These are phyloP conservation scores for Mizuhopecten yessoensis DNA, from an alignment of 1,140 invertebrate genomes.

Conservation along the genomic window DNA sequence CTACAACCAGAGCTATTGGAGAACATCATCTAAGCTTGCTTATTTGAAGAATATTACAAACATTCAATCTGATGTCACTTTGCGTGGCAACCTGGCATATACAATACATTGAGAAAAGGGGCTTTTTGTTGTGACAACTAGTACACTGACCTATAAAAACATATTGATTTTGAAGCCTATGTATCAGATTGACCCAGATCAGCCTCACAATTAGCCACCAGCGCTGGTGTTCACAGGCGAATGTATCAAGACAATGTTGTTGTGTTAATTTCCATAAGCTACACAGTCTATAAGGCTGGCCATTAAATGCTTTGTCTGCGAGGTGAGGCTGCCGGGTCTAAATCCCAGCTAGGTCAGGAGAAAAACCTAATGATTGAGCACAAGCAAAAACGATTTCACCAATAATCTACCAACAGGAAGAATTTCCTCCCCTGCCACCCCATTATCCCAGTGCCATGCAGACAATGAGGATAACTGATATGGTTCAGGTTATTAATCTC, in stretches of 20 bases:
- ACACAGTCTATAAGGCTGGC: neutral
- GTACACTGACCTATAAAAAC: neutral
- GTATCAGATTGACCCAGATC: slow-evolving; percentile 4
- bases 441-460: neutral
- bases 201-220: neutral
- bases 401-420: neutral
- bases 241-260: neutral
- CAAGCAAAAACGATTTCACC: slow-evolving; percentile 2
- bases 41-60: no score
- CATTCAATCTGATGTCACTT: no score
- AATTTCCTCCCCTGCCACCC: neutral
- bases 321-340: neutral
- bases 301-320: slow-evolving; percentile 20
- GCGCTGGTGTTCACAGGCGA: neutral
- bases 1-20: no score
- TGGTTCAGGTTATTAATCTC: neutral
- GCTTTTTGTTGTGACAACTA: neutral
- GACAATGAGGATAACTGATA: neutral
- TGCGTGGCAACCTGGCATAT: no score
- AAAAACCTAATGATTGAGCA: slow-evolving; percentile 4
- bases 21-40: no score
- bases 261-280: slow-evolving; percentile 18
- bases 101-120: neutral
- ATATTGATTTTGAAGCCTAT: slow-evolving; percentile 14
- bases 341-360: slow-evolving; percentile 13